Evolutionary conservation across 2,888 invertebrate genomes (phyloP).

Genomic region (Polia nebulosa): DNA sequence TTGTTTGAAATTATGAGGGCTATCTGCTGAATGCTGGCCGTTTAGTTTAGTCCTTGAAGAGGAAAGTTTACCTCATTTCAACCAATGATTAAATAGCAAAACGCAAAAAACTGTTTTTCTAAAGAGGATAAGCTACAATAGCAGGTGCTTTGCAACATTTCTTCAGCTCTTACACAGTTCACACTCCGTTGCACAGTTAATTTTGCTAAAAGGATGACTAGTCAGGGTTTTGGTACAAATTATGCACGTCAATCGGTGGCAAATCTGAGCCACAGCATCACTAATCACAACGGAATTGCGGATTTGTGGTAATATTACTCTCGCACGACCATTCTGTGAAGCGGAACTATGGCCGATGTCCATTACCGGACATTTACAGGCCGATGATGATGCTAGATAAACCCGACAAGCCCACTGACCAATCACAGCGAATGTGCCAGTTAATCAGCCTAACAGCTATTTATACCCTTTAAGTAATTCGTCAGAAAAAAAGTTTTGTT

Average conservation of each 20-base stretch:
- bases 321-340: not conserved
- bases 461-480: slow-evolving; percentile 42
- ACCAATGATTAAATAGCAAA: not conserved
- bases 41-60: not conserved
- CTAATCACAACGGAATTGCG: slow-evolving; percentile 1
- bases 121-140: too few species aligned
- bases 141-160: too few species aligned
- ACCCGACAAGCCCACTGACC: not conserved
- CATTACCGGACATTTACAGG: slow-evolving; percentile 19
- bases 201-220: not conserved
- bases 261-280: slow-evolving; percentile 15
- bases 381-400: slow-evolving; percentile 15
- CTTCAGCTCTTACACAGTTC: too few species aligned
- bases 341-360: slow-evolving; percentile 17
- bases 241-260: slow-evolving; percentile 1
- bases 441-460: slow-evolving; percentile 43
- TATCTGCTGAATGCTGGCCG: slow-evolving; percentile 34
- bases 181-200: not conserved
- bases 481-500: slow-evolving; percentile 52
- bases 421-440: slow-evolving; percentile 1
- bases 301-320: slow-evolving; percentile 40
- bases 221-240: not conserved
- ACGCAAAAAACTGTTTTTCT: too few species aligned
- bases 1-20: slow-evolving; percentile 38
- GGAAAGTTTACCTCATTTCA: not conserved